Evolutionary conservation across 2,888 invertebrate species (phyloP).

Genomic region (Hybos culiciformis): DNA sequence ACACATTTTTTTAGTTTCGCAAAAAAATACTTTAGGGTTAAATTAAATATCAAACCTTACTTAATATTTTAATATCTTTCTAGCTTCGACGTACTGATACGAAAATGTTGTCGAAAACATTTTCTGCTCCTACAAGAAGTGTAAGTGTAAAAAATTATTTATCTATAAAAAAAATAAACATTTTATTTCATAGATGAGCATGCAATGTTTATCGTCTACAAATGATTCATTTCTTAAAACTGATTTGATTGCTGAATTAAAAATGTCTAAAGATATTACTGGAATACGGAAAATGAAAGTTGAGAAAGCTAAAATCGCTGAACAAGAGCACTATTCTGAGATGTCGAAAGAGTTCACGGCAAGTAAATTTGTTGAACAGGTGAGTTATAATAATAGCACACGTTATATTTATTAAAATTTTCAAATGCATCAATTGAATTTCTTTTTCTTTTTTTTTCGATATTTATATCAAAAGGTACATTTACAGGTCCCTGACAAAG

Average conservation of each 20-base stretch:
- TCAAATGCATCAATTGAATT: constrained; percentile 7
- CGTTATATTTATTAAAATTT: constrained; percentile 2
- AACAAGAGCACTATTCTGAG: constrained; percentile 66
- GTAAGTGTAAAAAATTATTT: too few species aligned
- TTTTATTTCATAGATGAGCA: too few species aligned
- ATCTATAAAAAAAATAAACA: too few species aligned
- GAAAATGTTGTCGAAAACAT: constrained; percentile 62
- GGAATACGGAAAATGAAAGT: constrained; percentile 90
- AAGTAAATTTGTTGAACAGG: constrained; percentile 82
- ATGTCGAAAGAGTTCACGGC: constrained; percentile 72
- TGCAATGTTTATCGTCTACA: constrained; percentile 53
- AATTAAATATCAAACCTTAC: too few species aligned
- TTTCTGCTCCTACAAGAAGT: constrained; percentile 69
- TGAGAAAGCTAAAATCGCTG: constrained; percentile 73
- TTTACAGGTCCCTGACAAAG: constrained; percentile 72
- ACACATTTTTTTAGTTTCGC: too few species aligned
- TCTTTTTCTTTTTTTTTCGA: constrained; percentile 18
- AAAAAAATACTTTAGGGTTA: too few species aligned
- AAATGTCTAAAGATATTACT: constrained; percentile 81
- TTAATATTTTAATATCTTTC: neutral
- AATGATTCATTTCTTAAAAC: constrained; percentile 63
- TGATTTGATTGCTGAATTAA: constrained; percentile 81
- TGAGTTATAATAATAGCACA: constrained; percentile 36
- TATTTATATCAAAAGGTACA: constrained; percentile 23
- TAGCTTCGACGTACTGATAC: constrained; percentile 55